These are phyloP conservation scores for Agrotis segetum DNA, from an alignment of 2,888 invertebrate genomes.

Conservation along the genomic window DNA sequence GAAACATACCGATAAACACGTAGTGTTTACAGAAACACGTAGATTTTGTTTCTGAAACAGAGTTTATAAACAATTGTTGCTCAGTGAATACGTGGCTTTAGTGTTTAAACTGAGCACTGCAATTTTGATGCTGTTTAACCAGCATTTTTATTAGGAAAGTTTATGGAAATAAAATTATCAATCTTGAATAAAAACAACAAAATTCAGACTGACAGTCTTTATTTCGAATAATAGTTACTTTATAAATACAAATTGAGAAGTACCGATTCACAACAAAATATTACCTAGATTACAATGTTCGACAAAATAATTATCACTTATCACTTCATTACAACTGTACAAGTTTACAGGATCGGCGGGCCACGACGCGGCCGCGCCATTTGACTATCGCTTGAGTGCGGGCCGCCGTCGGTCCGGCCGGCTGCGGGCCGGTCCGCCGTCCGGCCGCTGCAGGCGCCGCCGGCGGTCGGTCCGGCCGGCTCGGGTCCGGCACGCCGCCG, in stretches of 20 bases:
- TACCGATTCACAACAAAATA: slow-evolving; percentile 90
- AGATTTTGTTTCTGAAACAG: too few relatives aligned
- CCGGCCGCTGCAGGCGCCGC: slow-evolving; percentile 33
- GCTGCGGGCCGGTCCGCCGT: slow-evolving; percentile 17
- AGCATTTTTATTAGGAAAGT: too few relatives aligned
- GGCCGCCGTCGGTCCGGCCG: slow-evolving; percentile 47
- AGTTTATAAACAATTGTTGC: too few relatives aligned
- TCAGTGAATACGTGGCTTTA: too few relatives aligned
- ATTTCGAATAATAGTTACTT: slow-evolving; percentile 86
- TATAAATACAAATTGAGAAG: slow-evolving; percentile 91
- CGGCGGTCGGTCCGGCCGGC: slow-evolving; percentile 40
- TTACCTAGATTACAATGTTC: slow-evolving; percentile 88
- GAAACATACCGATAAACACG: too few relatives aligned
- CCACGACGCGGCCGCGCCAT: slow-evolving; percentile 50
- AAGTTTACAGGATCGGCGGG: slow-evolving; percentile 70
- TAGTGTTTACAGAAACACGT: too few relatives aligned
- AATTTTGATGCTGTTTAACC: too few relatives aligned
- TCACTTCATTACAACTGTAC: slow-evolving; percentile 87
- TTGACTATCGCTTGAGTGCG: slow-evolving; percentile 58
- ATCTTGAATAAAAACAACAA: slow-evolving; percentile 63
- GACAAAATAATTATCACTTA: slow-evolving; percentile 88
- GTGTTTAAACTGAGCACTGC: too few relatives aligned
- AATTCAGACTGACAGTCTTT: slow-evolving; percentile 87
- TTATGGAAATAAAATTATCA: too few relatives aligned
- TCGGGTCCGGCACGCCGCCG: slow-evolving; percentile 26